Evolutionary conservation across 2,888 invertebrate species (phyloP), one percentile per base, ranked within the genome.

Genomic region (Anthophora plumipes): DNA sequence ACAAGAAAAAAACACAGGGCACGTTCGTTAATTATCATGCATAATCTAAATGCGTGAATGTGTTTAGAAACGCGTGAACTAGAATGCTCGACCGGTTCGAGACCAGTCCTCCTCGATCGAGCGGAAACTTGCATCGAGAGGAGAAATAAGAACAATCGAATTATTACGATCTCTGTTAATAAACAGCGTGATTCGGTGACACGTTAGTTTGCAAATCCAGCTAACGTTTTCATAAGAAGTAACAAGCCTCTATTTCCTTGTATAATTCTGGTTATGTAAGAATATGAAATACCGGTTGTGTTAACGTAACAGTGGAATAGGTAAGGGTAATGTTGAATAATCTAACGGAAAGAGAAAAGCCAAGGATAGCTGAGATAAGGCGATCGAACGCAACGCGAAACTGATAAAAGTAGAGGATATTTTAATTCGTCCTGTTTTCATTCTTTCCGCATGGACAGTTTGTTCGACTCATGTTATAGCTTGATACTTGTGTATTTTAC

Each of bases 81-180:
- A 76, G 82, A 82, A 73, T 64, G 31, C 17, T 22, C 60, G 52
- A 80, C 81, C 69, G 82, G 77, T 69, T 77, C 22, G 57, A 46
- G 72, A 81, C 82, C 69, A 73, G 77, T 59, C 60, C 11, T 67
- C 31, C 31, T 31, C 31, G 4, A 4, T 9, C 39, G 50, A 22
- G 9, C 37, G 46, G 39, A 55, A 77, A 81, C 82, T 76, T 69
- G 11, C 20, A 59, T 50, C 60, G 57, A 68, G 48, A 4, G 20
- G 59, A 59, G 61, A 73, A 81, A 72, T 31, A 77, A 70, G 77
- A 76, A 81, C 74, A 63, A 82, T 82, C 67, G 43, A 63, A 54
- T 72, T 60, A 54, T 72, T 60, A 37, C 64, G 39, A 63, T 61
- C 67, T 4, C n/a, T 37, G 22, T 48, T n/a, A 43, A 64, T 46